Percentiles rank a stretch among this genome's conserved stretches.
phyloP scores from a whole-genome alignment of 2,888 invertebrate species.

The Didymodactylos carnosus region DNA sequence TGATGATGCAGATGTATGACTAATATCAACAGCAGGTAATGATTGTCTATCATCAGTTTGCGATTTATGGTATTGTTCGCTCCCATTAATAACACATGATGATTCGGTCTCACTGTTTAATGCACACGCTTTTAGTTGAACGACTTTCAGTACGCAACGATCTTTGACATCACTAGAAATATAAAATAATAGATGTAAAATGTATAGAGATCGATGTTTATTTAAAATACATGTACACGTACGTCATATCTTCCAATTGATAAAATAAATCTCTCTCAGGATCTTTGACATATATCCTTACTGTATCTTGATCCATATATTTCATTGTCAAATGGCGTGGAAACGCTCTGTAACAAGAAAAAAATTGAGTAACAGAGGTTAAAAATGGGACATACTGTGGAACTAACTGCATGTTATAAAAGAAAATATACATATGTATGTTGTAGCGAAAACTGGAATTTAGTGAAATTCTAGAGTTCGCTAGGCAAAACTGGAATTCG shows the following conservation, averaged over 20 bases:
- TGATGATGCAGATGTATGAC: no score
- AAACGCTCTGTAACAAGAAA: constrained; percentile 43
- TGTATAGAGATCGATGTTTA: neutral
- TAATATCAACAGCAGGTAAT: neutral
- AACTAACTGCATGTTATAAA: no score
- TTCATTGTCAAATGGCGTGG: constrained; percentile 82
- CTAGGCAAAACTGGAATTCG: no score
- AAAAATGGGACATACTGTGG: neutral
- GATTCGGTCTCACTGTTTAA: no score
- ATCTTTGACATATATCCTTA: constrained; percentile 11
- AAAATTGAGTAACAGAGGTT: neutral
- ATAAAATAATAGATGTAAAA: neutral
- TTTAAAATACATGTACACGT: constrained; percentile 8
- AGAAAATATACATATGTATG: no score
- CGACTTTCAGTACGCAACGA: constrained; percentile 67
- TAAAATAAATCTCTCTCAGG: constrained; percentile 46
- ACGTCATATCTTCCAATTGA: constrained; percentile 69
- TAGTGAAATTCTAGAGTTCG: no score
- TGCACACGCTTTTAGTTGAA: constrained; percentile 74
- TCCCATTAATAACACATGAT: no score
- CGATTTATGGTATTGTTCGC: neutral
- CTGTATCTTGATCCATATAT: constrained; percentile 48
- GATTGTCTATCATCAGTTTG: no score
- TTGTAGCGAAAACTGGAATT: no score
- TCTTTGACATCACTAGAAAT: constrained; percentile 60